Base-by-base conservation (phyloP, 2,888 invertebrate species). In the Callimorpha dominula region DNA sequence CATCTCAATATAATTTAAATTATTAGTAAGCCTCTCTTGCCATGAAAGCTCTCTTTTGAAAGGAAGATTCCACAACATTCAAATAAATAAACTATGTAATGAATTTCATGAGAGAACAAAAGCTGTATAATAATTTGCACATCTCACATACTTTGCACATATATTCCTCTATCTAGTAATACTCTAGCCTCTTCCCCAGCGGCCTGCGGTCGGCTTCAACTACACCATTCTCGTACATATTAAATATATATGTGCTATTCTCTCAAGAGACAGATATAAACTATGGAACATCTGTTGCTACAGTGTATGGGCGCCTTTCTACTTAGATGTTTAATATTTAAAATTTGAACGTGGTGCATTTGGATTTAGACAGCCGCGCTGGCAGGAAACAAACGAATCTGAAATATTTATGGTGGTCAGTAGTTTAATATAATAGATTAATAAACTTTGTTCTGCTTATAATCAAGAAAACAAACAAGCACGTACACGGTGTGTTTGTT, bases 171-270 rank as follows among this genome's bases (percentile, higher is more conserved):
- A 43, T 43, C 54, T 49, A 42, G 66, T 49, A 65, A 15, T 50
- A 66, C 12, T 50, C 43, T 50, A 60, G n/a, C 46, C 42, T 73
- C 70, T 66, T 66, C 69, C 68, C 65, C 12, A 50, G 69, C 17
- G 69, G 64, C n/a, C 43, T 69, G 73, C 57, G 66, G 72, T 73
- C 17, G 57, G 43, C 60, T 50, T n/a, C 50, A 49, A 52, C 62
- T 52, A 62, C 52, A 65, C 65, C 8, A 17, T 4, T 31, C 70
- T 64, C 20, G n/a, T 71, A 65, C 65, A 65, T 71, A 65, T 49
- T 71, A 65, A 60, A 71, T 71, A 31, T 54, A 64, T 65, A 46
- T 31, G 20, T 40, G 62, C 49, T 65, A 57, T 60, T 60, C 71
- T 71, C 71, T 50, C 31, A n/a, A 50, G 66, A 71, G 66, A 60